phyloP scores from a whole-genome alignment of 2,113 vertebrate genomes.

The Motacilla alba region DNA sequence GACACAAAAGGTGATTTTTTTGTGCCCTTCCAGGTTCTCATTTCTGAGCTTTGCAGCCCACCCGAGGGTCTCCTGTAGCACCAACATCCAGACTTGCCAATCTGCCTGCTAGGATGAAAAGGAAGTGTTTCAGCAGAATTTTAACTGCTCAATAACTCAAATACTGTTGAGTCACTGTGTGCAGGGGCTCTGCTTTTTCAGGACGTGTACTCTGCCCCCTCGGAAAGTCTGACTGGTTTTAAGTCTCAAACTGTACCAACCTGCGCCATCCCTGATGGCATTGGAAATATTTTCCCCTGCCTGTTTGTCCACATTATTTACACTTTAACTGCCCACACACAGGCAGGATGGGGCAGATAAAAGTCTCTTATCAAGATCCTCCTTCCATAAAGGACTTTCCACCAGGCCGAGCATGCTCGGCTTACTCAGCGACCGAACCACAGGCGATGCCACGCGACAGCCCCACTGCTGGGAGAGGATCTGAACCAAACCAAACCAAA shows the following conservation, averaged over 20 bases:
- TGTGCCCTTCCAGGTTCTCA: neutral
- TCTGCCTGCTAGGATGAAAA: neutral
- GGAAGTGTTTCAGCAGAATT: neutral
- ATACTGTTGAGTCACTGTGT: neutral
- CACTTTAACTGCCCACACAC: neutral
- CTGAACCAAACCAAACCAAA: neutral
- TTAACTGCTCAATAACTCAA: neutral
- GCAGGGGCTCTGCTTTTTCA: neutral
- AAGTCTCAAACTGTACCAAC: neutral
- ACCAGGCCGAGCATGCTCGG: accelerated
- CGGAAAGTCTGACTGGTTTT: neutral
- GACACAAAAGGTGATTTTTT: neutral
- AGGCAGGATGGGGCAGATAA: neutral
- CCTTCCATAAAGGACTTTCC: slow-evolving; percentile 21
- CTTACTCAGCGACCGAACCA: neutral
- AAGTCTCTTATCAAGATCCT: slow-evolving; percentile 29
- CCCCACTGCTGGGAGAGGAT: neutral
- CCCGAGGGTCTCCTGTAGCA: accelerated
- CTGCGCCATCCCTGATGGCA: accelerated
- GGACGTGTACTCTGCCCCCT: neutral
- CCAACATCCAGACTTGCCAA: neutral
- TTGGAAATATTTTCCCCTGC: neutral
- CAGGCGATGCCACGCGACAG: accelerated
- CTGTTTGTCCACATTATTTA: neutral
- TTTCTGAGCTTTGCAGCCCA: neutral